phyloP scores from a whole-genome alignment of 2,113 vertebrate species.

The Rhagologus leucostigma region DNA sequence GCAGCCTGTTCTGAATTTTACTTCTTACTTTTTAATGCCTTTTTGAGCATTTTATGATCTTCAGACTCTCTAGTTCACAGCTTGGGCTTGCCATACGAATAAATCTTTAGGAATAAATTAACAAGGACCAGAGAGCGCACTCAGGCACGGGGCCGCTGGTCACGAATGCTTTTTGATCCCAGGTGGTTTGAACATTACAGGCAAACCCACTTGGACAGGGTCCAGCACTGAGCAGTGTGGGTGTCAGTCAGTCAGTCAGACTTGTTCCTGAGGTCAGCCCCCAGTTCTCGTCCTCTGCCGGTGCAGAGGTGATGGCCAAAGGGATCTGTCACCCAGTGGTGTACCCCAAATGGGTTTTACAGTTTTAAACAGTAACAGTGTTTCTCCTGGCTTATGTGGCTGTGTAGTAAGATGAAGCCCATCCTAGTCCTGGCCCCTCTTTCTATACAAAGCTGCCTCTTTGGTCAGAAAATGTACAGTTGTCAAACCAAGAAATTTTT shows the following conservation, averaged over 20 bases:
- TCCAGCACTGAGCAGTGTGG: background rate
- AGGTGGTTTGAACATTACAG: background rate
- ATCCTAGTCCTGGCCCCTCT: background rate
- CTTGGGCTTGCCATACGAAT: background rate
- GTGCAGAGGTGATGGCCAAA: fast-evolving
- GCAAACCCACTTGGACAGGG: background rate
- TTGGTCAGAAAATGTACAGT: background rate
- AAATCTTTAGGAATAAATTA: background rate
- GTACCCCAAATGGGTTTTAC: background rate
- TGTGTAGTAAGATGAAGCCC: background rate
- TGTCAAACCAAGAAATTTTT: background rate
- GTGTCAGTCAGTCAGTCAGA: background rate
- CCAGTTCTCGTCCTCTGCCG: background rate
- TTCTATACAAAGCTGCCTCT: background rate
- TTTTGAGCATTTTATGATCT: background rate
- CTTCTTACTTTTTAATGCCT: background rate
- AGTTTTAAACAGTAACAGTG: background rate
- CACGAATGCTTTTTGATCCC: background rate
- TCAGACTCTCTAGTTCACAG: background rate
- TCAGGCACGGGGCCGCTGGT: background rate
- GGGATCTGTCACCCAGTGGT: background rate
- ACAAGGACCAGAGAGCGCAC: background rate
- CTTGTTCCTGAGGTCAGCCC: background rate
- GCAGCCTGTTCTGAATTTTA: background rate
- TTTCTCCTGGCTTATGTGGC: background rate